A percentile compares a stretch with the other conserved stretches of the same genome.
These are phyloP conservation scores for Onychomys arenicola DNA, from an alignment of 2,797 vertebrate genomes.

Conservation along the genomic window DNA sequence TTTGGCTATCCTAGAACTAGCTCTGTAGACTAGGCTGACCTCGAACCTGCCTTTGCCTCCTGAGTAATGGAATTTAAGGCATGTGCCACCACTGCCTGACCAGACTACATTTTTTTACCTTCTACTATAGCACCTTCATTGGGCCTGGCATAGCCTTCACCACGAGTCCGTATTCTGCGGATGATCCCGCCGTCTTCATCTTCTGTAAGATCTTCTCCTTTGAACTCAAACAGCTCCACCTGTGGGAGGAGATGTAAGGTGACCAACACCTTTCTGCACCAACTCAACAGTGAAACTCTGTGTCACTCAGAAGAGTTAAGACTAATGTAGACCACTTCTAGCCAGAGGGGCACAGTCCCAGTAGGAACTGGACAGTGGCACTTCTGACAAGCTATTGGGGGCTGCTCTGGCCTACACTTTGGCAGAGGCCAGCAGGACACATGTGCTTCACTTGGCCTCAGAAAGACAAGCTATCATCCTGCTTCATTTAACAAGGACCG, in stretches of 20 bases:
- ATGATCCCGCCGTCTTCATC: conserved; percentile 97
- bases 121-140: conserved; percentile 96
- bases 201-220: conserved; percentile 95
- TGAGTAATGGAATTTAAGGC: background rate
- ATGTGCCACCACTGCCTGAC: background rate
- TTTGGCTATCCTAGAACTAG: no score
- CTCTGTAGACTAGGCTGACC: background rate
- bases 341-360: background rate
- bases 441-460: background rate
- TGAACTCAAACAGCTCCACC: conserved; percentile 98
- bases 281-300: background rate
- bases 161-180: conserved; percentile 93
- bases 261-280: background rate
- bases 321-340: background rate
- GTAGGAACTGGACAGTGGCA: background rate
- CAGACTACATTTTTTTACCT: conserved; percentile 86
- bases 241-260: conserved; percentile 77
- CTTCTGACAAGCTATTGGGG: background rate
- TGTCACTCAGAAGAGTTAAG: background rate
- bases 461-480: background rate
- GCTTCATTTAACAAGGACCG: background rate
- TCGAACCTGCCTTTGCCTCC: background rate
- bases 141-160: conserved; percentile 95
- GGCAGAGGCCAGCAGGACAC: background rate
- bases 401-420: background rate